Conservation (phyloP, 2,797 vertebrate species). For the Tenualosa ilisha region DNA sequence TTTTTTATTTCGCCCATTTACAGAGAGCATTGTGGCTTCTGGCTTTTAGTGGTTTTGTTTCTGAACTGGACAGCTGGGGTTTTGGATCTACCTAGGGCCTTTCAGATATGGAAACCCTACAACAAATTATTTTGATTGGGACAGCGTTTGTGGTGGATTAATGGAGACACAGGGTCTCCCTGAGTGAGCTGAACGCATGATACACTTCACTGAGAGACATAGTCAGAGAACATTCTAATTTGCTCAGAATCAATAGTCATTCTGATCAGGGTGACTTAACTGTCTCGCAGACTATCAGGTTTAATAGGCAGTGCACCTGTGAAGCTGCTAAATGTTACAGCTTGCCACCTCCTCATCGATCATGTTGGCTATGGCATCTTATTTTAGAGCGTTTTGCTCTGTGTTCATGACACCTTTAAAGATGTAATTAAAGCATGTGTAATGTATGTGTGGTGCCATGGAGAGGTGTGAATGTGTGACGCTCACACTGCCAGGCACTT, state of each 20-base stretch:
- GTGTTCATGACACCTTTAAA: constrained; percentile 4
- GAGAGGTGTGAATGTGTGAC: neutral
- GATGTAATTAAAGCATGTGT: neutral
- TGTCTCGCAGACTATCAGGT: neutral
- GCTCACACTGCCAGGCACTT: neutral
- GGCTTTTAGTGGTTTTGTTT: neutral
- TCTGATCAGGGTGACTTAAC: neutral
- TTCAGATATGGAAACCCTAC: too few species aligned
- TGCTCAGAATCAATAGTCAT: neutral
- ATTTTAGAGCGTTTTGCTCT: neutral
- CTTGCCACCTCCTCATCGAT: neutral
- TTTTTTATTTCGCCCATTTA: neutral
- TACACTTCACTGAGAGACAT: neutral
- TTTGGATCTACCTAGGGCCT: too few species aligned
- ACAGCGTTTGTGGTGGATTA: neutral
- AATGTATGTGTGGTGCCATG: neutral
- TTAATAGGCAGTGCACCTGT: neutral
- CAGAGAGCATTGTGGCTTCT: neutral
- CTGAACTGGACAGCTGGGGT: neutral
- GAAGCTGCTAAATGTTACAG: neutral
- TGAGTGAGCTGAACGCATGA: neutral
- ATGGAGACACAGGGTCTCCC: neutral
- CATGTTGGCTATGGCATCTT: neutral
- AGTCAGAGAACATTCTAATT: neutral
- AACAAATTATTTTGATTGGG: neutral